These are phyloP conservation scores for Argyrosomus japonicus DNA, from an alignment of 2,113 vertebrate genomes.

Conservation along the genomic window DNA sequence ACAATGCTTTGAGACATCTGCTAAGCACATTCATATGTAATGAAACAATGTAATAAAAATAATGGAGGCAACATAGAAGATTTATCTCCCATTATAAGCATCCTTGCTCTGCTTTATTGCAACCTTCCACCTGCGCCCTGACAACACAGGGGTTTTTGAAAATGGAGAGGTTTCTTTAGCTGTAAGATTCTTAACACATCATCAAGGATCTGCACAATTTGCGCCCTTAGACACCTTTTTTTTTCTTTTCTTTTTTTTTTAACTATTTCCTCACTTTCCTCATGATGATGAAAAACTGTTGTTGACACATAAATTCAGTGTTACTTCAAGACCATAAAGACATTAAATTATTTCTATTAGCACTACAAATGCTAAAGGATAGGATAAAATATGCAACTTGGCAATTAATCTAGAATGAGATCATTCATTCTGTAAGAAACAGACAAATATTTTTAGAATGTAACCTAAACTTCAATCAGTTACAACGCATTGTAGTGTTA, in stretches of 20 bases:
- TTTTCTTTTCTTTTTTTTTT: background rate
- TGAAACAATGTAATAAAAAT: conserved; percentile 77
- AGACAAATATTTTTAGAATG: background rate
- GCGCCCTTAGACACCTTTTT: background rate
- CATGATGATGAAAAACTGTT: background rate
- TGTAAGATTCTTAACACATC: background rate
- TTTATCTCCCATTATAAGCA: conserved; percentile 71
- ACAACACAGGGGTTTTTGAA: conserved; percentile 21
- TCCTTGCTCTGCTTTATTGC: conserved; percentile 63
- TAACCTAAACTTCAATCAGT: conserved; percentile 5
- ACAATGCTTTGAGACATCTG: conserved; percentile 71
- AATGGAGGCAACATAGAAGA: conserved; percentile 61
- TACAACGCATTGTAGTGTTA: background rate
- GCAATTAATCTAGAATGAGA: background rate
- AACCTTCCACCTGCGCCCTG: conserved; percentile 41
- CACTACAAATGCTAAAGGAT: background rate
- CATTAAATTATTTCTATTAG: background rate
- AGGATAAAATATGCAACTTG: background rate
- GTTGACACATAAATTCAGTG: background rate
- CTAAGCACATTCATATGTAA: conserved; percentile 72
- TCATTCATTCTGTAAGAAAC: background rate
- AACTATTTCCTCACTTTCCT: background rate
- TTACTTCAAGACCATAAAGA: background rate
- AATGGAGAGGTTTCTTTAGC: background rate
- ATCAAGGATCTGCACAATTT: background rate